A percentile compares a stretch with the other conserved stretches of the same genome.
These are phyloP conservation scores for Charadrius vociferus DNA, from an alignment of 2,113 vertebrate species.

Conservation along the genomic window DNA sequence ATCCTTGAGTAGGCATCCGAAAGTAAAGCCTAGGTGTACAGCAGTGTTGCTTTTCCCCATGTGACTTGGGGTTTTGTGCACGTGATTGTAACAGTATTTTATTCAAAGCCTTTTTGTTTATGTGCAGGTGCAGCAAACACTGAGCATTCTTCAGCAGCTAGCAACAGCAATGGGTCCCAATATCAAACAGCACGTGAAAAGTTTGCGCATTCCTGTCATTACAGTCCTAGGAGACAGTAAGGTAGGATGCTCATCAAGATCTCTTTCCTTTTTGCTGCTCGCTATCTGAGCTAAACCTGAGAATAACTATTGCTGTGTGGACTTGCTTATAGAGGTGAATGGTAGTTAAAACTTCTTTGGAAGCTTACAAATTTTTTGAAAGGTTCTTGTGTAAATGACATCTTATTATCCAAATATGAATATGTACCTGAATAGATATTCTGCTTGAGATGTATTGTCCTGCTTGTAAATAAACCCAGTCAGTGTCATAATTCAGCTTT, in stretches of 20 bases:
- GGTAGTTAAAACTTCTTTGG: neutral
- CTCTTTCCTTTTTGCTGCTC: neutral
- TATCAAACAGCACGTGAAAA: conserved; percentile 92
- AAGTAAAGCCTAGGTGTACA: neutral
- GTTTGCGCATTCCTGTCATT: conserved; percentile 88
- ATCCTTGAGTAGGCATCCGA: neutral
- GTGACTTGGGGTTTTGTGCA: neutral
- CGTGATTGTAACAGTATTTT: neutral
- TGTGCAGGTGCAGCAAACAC: conserved; percentile 91
- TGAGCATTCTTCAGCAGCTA: conserved; percentile 92
- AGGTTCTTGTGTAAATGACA: neutral
- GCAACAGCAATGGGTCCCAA: conserved; percentile 91
- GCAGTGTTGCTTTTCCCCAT: neutral
- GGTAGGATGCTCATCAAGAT: conserved; percentile 70
- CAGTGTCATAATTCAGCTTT: neutral
- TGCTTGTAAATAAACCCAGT: neutral
- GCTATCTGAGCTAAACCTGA: neutral
- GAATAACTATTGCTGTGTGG: neutral
- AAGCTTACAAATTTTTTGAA: neutral
- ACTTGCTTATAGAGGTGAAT: neutral
- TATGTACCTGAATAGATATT: neutral
- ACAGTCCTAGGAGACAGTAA: conserved; percentile 97
- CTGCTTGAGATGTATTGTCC: neutral
- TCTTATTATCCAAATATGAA: neutral
- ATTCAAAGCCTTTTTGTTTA: neutral